Base-by-base conservation (phyloP, 1,140 invertebrate genomes). In the Holotrichia oblita region DNA sequence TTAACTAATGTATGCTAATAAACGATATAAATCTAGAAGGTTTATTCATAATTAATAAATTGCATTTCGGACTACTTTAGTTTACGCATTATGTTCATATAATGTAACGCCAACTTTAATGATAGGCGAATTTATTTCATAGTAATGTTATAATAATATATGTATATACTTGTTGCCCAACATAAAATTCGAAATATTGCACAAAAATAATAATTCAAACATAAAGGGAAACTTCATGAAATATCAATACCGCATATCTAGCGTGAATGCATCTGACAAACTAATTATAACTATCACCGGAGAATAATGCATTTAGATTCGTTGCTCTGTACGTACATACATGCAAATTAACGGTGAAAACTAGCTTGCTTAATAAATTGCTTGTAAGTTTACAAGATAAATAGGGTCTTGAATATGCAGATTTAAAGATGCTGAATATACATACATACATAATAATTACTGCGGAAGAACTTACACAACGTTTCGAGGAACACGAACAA, bases 361-460 rank as follows among this genome's bases (percentile, higher is more conserved):
- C n/a, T 55, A 17, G 14, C n/a, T 55, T 6, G 48, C 6, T 14
- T 55, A 17, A 55, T 55, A 55, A 55, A 55, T 17, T 55, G 48
- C 17, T 55, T 55, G 48, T 55, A 55, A 55, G 48, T 55, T 55
- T 20, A 6, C 48, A 55, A 55, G 48, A 55, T 55, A 55, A 55
- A 55, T 17, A 17, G 17, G 17, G 48, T 55, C n/a, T 55, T 55
- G 48, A 55, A 55, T 55, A 55, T 55, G 48, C 48, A 17, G 48
- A 55, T 17, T 14, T 17, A 17, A 55, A 55, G 48, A 55, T 55
- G 48, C 17, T 55, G 48, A 55, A 55, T 14, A 55, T 55, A 55
- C 14, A 17, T 7, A 55, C 48, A 17, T 55, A 55, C 48, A 55
- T 55, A 14, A 17, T 55, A 14, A 55, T 55, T 55, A 3, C 48